Conservation (phyloP, 2,797 vertebrate genomes). For the Trachops cirrhosus region DNA sequence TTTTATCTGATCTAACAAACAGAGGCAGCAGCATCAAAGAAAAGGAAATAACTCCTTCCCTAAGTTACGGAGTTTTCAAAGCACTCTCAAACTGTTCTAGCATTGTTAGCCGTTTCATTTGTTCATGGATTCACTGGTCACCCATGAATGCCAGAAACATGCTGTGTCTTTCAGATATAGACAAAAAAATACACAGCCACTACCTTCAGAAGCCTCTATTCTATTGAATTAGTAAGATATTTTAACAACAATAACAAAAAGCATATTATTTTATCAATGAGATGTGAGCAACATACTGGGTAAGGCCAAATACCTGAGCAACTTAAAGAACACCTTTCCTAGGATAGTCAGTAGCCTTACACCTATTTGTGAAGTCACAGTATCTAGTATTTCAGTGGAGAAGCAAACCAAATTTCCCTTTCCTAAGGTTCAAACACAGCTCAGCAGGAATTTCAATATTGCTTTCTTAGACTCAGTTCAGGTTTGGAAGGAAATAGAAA, state of each 20-base stretch:
- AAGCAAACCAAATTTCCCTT: background rate
- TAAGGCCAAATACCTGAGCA: background rate
- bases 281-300: background rate
- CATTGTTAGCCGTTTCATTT: background rate
- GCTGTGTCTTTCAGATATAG: background rate
- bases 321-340: background rate
- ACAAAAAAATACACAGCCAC: background rate
- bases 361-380: background rate
- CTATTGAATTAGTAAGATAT: background rate
- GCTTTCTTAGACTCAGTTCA: background rate
- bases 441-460: background rate
- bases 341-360: background rate
- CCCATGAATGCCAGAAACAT: background rate
- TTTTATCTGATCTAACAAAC: background rate
- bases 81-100: background rate
- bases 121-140: background rate
- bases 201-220: background rate
- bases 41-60: background rate
- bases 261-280: background rate
- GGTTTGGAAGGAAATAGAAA: background rate
- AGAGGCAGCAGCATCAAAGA: background rate
- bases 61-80: background rate
- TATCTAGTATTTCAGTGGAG: background rate
- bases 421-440: background rate
- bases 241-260: slow-evolving; percentile 11